Evolutionary conservation across 2,797 vertebrate genomes (phyloP).

Genomic region (Eulemur rubriventer): DNA sequence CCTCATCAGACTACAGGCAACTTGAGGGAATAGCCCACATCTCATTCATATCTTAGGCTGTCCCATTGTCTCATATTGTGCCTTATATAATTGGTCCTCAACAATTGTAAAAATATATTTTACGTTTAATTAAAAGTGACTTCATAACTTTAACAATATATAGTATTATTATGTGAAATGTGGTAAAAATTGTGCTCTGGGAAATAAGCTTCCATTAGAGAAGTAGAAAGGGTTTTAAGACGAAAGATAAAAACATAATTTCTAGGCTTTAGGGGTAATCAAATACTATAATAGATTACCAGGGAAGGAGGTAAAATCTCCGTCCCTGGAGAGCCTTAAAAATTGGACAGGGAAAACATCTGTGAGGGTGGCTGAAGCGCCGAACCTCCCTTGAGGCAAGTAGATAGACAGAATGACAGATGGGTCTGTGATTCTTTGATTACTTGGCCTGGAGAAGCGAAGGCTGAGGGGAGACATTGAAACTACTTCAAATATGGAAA

Average conservation of each 20-base stretch:
- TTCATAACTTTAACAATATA: background rate
- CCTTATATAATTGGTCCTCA: background rate
- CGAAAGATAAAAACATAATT: background rate
- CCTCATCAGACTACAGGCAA: background rate
- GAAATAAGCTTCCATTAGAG: background rate
- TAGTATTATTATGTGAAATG: background rate
- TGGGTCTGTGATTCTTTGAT: background rate
- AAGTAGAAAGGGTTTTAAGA: background rate
- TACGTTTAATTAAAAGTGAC: background rate
- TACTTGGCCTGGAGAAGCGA: conserved; percentile 2
- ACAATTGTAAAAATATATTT: background rate
- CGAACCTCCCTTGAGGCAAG: background rate
- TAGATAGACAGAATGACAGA: conserved; percentile 25
- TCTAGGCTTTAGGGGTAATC: background rate
- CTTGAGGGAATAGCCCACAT: background rate
- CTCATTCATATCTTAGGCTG: background rate
- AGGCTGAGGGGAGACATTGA: background rate
- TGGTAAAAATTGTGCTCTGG: background rate
- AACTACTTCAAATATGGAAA: conserved; percentile 22
- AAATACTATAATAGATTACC: background rate
- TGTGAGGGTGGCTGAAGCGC: background rate
- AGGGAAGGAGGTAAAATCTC: background rate
- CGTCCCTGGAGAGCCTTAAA: background rate
- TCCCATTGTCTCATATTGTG: too few species aligned
- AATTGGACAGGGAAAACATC: background rate